A percentile compares a stretch with the other conserved stretches of the same genome.
These are phyloP conservation scores for Poeciliopsis paucimaculata DNA, from an alignment of 2,797 vertebrate genomes.

Conservation along the genomic window DNA sequence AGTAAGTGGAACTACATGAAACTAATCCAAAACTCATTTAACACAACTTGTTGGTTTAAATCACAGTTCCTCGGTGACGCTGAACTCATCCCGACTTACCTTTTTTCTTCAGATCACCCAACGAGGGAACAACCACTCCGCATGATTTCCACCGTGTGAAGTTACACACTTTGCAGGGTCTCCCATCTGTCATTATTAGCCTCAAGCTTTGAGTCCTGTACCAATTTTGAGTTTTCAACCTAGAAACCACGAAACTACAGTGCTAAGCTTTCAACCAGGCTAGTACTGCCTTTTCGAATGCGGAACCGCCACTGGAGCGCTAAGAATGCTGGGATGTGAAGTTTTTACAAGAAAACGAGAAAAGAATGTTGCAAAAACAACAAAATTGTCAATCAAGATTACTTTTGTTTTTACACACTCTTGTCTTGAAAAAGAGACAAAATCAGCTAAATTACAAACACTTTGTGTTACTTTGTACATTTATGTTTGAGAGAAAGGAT, in stretches of 20 bases:
- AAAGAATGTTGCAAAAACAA: not conserved
- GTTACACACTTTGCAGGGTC: slow-evolving; percentile 80
- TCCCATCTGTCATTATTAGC: slow-evolving; percentile 67
- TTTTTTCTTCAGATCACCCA: slow-evolving; percentile 77
- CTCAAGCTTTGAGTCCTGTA: accelerated
- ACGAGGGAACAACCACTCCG: slow-evolving; percentile 72
- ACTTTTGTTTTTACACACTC: not conserved
- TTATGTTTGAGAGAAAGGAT: too few species aligned
- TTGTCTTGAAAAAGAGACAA: not conserved
- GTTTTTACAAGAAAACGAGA: slow-evolving; percentile 11
- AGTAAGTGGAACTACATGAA: not conserved
- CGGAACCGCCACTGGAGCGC: slow-evolving; percentile 41
- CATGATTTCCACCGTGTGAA: slow-evolving; percentile 71
- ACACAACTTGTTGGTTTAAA: not conserved
- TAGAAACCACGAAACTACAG: not conserved
- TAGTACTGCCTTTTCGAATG: slow-evolving; percentile 14
- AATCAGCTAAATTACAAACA: not conserved
- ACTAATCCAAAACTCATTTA: not conserved
- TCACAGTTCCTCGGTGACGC: not conserved
- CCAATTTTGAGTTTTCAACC: not conserved
- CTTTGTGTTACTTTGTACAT: too few species aligned
- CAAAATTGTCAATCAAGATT: not conserved
- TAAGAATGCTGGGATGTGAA: slow-evolving; percentile 44
- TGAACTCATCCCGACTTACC: slow-evolving; percentile 61
- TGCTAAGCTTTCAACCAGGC: not conserved